These are phyloP conservation scores for Lucilia sericata DNA, from an alignment of 1,140 invertebrate species.

Conservation along the genomic window DNA sequence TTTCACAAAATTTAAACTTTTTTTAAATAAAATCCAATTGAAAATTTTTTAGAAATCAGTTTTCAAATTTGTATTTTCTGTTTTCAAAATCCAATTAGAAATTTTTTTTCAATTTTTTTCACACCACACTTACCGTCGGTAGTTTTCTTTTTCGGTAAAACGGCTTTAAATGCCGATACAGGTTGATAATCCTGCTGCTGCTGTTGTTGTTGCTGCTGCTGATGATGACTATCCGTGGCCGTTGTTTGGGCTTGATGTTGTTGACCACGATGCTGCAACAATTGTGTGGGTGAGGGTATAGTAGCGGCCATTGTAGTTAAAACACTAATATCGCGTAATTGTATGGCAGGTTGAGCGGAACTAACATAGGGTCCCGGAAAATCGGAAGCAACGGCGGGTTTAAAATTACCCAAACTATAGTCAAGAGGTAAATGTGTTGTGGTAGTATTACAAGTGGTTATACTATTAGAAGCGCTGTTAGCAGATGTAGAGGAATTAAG, in stretches of 20 bases:
- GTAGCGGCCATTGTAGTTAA: constrained; percentile 60
- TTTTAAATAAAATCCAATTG: too few species aligned
- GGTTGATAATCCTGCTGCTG: constrained; percentile 59
- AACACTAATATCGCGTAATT: constrained; percentile 62
- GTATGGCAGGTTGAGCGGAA: constrained; percentile 55
- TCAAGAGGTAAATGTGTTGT: constrained; percentile 62
- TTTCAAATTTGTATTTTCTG: too few species aligned
- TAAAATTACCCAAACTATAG: constrained; percentile 64
- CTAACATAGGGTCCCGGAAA: constrained; percentile 61
- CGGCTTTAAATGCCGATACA: constrained; percentile 65
- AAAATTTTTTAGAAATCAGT: too few species aligned
- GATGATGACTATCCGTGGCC: constrained; percentile 46
- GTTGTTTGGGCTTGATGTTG: constrained; percentile 49
- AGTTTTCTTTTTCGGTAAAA: constrained; percentile 60
- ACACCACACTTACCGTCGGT: constrained; percentile 62
- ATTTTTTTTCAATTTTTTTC: neutral
- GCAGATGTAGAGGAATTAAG: constrained; percentile 51
- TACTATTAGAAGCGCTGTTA: constrained; percentile 39
- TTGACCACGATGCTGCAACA: constrained; percentile 62
- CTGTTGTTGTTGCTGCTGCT: constrained; percentile 48
- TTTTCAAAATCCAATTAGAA: neutral
- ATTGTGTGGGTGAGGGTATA: constrained; percentile 63
- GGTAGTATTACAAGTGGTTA: constrained; percentile 3
- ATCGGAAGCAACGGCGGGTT: constrained; percentile 62
- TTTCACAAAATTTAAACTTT: too few species aligned